A percentile compares a stretch with the other conserved stretches of the same genome.
These are phyloP conservation scores for Sus cebifrons DNA, from an alignment of 2,797 vertebrate genomes.

Conservation along the genomic window DNA sequence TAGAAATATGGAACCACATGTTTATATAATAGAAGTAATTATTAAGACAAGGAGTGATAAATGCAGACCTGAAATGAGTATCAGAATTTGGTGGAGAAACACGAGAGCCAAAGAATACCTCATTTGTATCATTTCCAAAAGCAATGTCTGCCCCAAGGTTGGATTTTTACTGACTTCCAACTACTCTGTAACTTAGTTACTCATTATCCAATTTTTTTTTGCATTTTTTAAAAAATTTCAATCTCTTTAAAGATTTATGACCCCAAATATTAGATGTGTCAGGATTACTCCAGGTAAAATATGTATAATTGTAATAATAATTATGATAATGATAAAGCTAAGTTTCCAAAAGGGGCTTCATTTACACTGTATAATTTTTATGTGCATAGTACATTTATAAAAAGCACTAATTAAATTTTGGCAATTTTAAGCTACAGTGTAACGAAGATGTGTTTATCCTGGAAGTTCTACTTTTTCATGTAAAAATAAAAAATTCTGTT, in stretches of 20 bases:
- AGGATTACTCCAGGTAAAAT: conserved; percentile 71
- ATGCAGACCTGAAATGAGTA: not conserved
- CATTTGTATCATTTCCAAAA: not conserved
- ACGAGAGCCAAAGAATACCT: conserved; percentile 83
- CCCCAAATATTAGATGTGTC: conserved; percentile 48
- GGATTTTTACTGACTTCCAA: not conserved
- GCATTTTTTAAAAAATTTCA: not conserved
- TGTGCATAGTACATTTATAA: conserved; percentile 78
- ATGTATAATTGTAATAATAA: conserved; percentile 80
- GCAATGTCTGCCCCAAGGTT: not conserved
- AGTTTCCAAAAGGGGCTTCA: conserved; percentile 83
- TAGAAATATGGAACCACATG: not conserved
- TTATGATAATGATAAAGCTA: conserved; percentile 82
- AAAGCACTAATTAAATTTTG: conserved; percentile 71
- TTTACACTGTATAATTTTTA: conserved; percentile 87
- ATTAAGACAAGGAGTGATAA: conserved; percentile 1
- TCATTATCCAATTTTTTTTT: not conserved
- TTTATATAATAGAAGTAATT: not conserved
- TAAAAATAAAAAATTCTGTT: conserved; percentile 35
- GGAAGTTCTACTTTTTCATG: conserved; percentile 34
- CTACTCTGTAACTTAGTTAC: conserved; percentile 70
- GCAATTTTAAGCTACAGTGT: conserved; percentile 17
- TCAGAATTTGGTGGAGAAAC: conserved; percentile 82
- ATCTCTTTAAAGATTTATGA: conserved; percentile 77
- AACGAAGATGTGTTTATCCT: conserved; percentile 54